Evolutionary conservation across 1,140 invertebrate species (phyloP).

Genomic region (Orchestia grillus): DNA sequence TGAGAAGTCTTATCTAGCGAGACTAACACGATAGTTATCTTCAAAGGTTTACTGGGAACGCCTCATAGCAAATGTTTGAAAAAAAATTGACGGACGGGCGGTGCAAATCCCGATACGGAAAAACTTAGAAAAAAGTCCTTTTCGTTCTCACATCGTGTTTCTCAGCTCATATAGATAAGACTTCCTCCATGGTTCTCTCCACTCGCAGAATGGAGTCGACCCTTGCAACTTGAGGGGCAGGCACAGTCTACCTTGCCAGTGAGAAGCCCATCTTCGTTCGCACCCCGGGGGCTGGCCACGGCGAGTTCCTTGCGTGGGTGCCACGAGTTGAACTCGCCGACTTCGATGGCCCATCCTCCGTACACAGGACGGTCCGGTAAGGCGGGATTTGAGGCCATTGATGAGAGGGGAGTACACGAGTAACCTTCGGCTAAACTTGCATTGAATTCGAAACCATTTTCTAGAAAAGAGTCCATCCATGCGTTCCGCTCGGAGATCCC

Average conservation of each 20-base stretch:
- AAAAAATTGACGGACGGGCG: not conserved
- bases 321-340: conserved; percentile 38
- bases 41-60: not conserved
- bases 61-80: not conserved
- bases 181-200: not conserved
- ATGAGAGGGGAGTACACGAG: not conserved
- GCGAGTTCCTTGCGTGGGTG: conserved; percentile 44
- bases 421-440: not conserved
- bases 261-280: conserved; percentile 53
- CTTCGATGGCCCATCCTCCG: conserved; percentile 47
- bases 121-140: not conserved
- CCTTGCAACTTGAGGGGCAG: not conserved
- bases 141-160: not conserved
- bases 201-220: not conserved
- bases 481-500: not conserved
- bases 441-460: conserved; percentile 19
- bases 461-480: conserved; percentile 5
- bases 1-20: not conserved
- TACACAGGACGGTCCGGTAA: conserved; percentile 18
- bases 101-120: not conserved
- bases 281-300: conserved; percentile 39
- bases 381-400: not conserved
- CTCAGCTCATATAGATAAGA: not conserved
- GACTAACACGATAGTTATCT: not conserved
- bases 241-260: conserved; percentile 60